Percentiles rank a stretch among this genome's conserved stretches.
Evolutionary conservation across 2,888 invertebrate species (phyloP).

Genomic region (Dicycla oo): DNA sequence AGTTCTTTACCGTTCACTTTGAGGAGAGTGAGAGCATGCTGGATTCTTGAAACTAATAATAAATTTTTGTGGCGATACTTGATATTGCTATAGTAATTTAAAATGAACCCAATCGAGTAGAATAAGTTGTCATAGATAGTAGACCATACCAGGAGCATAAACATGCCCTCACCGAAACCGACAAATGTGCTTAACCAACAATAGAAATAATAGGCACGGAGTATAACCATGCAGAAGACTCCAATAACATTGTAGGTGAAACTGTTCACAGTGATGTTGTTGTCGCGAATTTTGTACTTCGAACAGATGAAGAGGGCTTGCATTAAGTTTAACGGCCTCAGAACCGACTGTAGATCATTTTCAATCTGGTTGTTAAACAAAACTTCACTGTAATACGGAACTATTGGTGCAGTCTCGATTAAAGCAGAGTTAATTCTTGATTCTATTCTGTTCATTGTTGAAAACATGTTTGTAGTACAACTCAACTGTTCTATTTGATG

Average conservation of each 20-base stretch:
- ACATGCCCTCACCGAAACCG: background rate
- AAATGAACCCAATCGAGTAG: constrained; percentile 10
- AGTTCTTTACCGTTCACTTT: constrained; percentile 26
- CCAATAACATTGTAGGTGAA: constrained; percentile 20
- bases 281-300: constrained; percentile 18
- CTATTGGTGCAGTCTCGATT: background rate
- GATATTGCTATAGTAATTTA: constrained; percentile 21
- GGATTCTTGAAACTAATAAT: constrained; percentile 21
- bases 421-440: background rate
- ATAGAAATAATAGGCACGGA: background rate
- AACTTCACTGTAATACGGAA: background rate
- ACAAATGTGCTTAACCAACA: background rate
- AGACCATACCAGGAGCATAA: background rate
- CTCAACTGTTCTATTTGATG: background rate
- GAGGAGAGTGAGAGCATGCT: constrained; percentile 28
- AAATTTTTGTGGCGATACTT: constrained; percentile 11
- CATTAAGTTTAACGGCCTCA: constrained; percentile 31
- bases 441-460: background rate
- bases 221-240: background rate
- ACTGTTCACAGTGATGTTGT: constrained; percentile 17
- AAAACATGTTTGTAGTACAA: background rate
- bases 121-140: background rate
- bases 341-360: constrained; percentile 25
- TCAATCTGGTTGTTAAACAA: constrained; percentile 10
- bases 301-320: constrained; percentile 24